Percentiles rank a stretch among this genome's conserved stretches.
These are phyloP conservation scores for Drosophila sp. DNA, from an alignment of 1,140 invertebrate species.

Conservation along the genomic window DNA sequence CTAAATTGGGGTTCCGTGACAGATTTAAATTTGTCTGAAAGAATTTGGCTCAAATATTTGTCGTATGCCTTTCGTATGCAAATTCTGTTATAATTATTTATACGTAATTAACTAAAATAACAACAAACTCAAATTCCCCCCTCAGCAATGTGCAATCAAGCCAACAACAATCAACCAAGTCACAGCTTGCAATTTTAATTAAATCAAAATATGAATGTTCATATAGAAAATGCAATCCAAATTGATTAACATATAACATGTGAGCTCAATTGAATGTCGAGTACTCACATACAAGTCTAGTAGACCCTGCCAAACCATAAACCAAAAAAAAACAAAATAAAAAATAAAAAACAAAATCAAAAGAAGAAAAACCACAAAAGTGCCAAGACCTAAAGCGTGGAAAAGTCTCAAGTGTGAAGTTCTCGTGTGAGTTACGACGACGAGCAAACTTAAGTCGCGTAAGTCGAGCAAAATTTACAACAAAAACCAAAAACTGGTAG, in stretches of 20 bases:
- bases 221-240: conserved; percentile 61
- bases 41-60: conserved; percentile 22
- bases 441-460: conserved; percentile 40
- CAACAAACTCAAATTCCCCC: conserved; percentile 48
- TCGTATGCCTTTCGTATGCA: conserved; percentile 60
- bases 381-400: conserved; percentile 66
- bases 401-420: conserved; percentile 72
- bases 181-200: conserved; percentile 74
- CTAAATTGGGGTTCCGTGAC: background rate
- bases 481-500: background rate
- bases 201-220: conserved; percentile 30
- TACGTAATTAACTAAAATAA: conserved; percentile 16
- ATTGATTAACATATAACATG: conserved; percentile 73
- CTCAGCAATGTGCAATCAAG: conserved; percentile 42
- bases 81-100: conserved; percentile 68
- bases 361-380: conserved; percentile 36
- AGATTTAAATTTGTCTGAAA: background rate
- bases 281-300: conserved; percentile 38
- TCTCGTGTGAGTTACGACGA: conserved; percentile 69
- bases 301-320: conserved; percentile 38
- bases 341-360: background rate
- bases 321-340: conserved; percentile 6
- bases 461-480: conserved; percentile 17
- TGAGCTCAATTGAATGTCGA: conserved; percentile 43
- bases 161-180: conserved; percentile 30